phyloP scores from a whole-genome alignment of 2,113 vertebrate genomes.

The Megaceryle torquata region DNA sequence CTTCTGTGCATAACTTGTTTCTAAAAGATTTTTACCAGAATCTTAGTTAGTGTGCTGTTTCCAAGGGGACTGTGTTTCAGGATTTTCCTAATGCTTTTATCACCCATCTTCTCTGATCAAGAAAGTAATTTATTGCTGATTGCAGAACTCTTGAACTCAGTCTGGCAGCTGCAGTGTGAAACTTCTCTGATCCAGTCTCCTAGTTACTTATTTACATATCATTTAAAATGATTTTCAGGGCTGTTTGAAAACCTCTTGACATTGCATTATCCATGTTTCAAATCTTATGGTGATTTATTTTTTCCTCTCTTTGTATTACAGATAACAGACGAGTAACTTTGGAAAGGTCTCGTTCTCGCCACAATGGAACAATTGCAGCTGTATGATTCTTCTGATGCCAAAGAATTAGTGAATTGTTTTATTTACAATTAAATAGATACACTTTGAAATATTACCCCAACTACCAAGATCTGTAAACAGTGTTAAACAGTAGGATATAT shows the following conservation, averaged over 20 bases:
- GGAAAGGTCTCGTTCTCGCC: conserved; percentile 96
- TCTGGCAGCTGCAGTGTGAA: conserved; percentile 71
- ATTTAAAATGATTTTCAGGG: conserved; percentile 73
- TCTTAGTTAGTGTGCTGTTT: conserved; percentile 61
- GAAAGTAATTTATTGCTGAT: conserved; percentile 77
- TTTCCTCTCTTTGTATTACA: conserved; percentile 75
- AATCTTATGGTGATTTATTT: conserved; percentile 61
- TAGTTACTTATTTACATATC: conserved; percentile 78
- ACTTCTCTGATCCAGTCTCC: conserved; percentile 79
- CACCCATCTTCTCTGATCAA: conserved; percentile 73
- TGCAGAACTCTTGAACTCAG: conserved; percentile 79
- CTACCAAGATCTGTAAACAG: conserved; percentile 63
- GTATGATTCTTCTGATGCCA: conserved; percentile 80
- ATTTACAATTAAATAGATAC: conserved; percentile 38
- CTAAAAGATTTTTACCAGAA: conserved; percentile 33
- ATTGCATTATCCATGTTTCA: conserved; percentile 58
- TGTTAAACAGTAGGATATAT: conserved; percentile 53
- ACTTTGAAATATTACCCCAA: conserved; percentile 52
- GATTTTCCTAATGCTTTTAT: conserved; percentile 72
- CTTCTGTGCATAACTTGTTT: conserved; percentile 12
- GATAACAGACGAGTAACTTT: conserved; percentile 89
- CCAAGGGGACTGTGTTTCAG: conserved; percentile 64
- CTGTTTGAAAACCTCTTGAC: conserved; percentile 71
- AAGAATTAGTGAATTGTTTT: conserved; percentile 72
- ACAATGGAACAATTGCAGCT: conserved; percentile 84